Percentiles rank a stretch among this genome's conserved stretches.
phyloP scores from a whole-genome alignment of 2,888 invertebrate genomes.

The Barypeithes pellucidus region DNA sequence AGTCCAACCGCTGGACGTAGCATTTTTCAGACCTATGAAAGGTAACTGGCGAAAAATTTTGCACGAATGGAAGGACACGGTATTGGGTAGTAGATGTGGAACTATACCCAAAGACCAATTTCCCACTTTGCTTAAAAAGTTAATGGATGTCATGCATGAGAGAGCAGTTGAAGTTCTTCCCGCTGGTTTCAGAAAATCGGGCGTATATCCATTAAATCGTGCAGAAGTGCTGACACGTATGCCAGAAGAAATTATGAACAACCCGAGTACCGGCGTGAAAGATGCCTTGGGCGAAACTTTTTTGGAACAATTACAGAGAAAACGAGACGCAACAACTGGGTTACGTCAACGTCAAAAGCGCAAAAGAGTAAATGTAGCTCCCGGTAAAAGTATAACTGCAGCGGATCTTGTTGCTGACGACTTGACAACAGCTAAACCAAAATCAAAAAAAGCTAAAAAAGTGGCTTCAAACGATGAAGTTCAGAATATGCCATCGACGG shows the following conservation, averaged over 20 bases:
- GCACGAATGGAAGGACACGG: conserved; percentile 47
- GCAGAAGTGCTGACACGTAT: conserved; percentile 40
- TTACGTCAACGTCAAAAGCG: conserved; percentile 47
- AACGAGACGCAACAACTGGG: conserved; percentile 40
- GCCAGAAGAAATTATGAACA: conserved; percentile 42
- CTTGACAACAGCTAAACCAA: conserved; percentile 38
- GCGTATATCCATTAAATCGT: conserved; percentile 36
- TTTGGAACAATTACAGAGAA: conserved; percentile 30
- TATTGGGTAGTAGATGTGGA: conserved; percentile 47
- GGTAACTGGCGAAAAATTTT: conserved; percentile 41
- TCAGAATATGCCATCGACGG: conserved; percentile 43
- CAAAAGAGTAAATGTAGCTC: conserved; percentile 43
- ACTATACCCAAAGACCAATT: conserved; percentile 46
- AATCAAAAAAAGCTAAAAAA: conserved; percentile 33
- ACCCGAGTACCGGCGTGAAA: conserved; percentile 30
- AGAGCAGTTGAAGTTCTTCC: conserved; percentile 33
- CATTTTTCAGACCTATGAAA: conserved; percentile 44
- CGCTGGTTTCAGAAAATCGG: conserved; percentile 46
- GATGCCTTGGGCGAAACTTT: conserved; percentile 40
- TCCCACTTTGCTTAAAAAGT: conserved; percentile 44
- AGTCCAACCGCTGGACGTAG: conserved; percentile 47
- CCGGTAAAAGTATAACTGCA: conserved; percentile 43
- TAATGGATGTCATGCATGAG: conserved; percentile 42
- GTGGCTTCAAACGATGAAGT: conserved; percentile 38
- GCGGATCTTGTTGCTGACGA: conserved; percentile 22